phyloP scores from a whole-genome alignment of 2,113 vertebrate genomes.

The Leptocoma aspasia region DNA sequence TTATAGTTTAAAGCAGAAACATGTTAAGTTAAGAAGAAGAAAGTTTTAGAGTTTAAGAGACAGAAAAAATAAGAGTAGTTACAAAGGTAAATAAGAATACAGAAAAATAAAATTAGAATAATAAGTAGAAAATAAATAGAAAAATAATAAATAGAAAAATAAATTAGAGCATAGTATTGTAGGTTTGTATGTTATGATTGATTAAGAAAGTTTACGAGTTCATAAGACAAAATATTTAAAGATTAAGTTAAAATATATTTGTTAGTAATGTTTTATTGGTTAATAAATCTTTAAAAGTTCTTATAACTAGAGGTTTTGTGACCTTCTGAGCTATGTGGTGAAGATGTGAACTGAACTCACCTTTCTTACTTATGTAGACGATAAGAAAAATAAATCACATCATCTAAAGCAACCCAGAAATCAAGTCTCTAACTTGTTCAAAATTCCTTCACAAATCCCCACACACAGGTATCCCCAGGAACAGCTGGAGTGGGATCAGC shows the following conservation, averaged over 20 bases:
- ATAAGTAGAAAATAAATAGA: no score
- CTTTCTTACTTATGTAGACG: not conserved
- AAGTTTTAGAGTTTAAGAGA: not conserved
- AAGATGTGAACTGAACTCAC: not conserved
- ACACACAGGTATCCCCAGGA: not conserved
- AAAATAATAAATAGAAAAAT: no score
- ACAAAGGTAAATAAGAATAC: not conserved
- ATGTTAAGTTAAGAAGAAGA: not conserved
- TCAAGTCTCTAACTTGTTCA: not conserved
- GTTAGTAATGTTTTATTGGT: not conserved
- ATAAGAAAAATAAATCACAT: not conserved
- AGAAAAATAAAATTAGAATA: no score
- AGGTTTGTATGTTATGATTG: not conserved
- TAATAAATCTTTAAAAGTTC: not conserved
- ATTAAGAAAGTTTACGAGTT: not conserved
- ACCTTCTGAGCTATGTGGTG: not conserved
- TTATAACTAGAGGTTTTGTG: not conserved
- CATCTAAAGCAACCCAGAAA: not conserved
- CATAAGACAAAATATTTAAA: not conserved
- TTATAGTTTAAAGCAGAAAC: no score
- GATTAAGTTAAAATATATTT: not conserved
- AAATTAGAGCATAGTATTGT: no score
- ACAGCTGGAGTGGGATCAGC: not conserved
- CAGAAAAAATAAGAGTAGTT: not conserved
- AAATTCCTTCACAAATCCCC: not conserved